A percentile compares a stretch with the other conserved stretches of the same genome.
phyloP scores from a whole-genome alignment of 2,113 vertebrate species.

The Clupea harengus region DNA sequence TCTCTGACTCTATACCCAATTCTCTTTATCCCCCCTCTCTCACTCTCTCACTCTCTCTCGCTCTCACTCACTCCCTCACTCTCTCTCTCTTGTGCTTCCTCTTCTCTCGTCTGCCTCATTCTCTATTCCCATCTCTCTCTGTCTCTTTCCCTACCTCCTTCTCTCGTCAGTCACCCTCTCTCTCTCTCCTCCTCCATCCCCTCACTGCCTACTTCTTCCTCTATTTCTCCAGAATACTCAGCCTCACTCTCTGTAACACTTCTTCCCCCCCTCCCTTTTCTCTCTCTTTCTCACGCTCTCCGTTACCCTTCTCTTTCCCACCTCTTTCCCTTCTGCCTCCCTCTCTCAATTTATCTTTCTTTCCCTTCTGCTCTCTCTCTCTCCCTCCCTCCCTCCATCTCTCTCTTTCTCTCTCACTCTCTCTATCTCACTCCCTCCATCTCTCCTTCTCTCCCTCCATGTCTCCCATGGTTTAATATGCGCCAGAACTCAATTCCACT shows the following conservation, averaged over 20 bases:
- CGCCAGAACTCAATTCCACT: slow-evolving; percentile 68
- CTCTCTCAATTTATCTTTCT: neutral
- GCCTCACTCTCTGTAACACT: neutral
- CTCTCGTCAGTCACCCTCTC: neutral
- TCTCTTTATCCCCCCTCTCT: neutral
- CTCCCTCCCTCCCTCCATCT: neutral
- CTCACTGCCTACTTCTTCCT: neutral
- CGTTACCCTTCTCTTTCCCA: neutral
- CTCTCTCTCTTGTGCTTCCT: too few relatives aligned
- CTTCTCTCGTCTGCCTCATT: neutral
- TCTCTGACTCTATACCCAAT: neutral
- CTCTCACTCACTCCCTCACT: neutral
- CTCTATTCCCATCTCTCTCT: neutral
- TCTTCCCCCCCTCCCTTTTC: neutral
- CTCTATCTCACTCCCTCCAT: neutral
- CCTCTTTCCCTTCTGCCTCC: neutral
- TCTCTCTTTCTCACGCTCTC: neutral
- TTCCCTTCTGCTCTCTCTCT: neutral
- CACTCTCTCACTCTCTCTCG: neutral
- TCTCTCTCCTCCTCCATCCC: neutral
- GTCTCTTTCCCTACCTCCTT: neutral
- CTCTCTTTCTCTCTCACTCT: slow-evolving; percentile 2
- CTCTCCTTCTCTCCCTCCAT: slow-evolving; percentile 11
- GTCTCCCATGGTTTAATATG: slow-evolving; percentile 61
- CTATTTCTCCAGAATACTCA: neutral